A percentile compares a stretch with the other conserved stretches of the same genome.
Evolutionary conservation across 2,888 invertebrate genomes (phyloP).

Genomic region (Orchesellides sinensis): DNA sequence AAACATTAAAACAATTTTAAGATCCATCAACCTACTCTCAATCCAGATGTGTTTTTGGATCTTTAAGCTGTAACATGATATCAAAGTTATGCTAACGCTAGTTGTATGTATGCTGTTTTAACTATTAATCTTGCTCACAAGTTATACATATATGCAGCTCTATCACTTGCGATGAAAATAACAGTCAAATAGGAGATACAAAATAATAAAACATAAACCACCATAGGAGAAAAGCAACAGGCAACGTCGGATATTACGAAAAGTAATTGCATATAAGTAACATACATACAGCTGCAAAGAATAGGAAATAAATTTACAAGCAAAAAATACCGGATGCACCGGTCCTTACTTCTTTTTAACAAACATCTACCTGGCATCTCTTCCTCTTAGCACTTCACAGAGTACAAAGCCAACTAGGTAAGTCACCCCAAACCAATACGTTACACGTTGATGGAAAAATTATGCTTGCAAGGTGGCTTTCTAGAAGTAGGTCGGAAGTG

Average conservation of each 20-base stretch:
- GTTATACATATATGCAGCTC: too few relatives aligned
- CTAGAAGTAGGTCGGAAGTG: conserved; percentile 17
- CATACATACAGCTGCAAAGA: conserved; percentile 39
- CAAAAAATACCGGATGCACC: conserved; percentile 37
- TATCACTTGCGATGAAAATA: too few relatives aligned
- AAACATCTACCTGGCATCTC: not conserved
- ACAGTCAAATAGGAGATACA: too few relatives aligned
- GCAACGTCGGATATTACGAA: conserved; percentile 24
- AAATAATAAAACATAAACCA: conserved; percentile 35
- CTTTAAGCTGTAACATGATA: too few relatives aligned
- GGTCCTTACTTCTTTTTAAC: conserved; percentile 27
- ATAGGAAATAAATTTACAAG: conserved; percentile 36
- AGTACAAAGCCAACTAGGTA: too few relatives aligned
- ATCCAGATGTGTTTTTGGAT: too few relatives aligned
- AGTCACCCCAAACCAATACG: too few relatives aligned
- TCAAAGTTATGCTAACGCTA: too few relatives aligned
- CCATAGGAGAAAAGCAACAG: conserved; percentile 40
- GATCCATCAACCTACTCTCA: not conserved
- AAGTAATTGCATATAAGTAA: conserved; percentile 38
- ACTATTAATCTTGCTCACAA: too few relatives aligned
- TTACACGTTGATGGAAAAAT: not conserved
- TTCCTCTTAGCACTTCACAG: too few relatives aligned
- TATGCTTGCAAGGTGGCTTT: conserved; percentile 24
- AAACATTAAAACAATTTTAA: conserved; percentile 49
- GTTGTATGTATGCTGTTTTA: too few relatives aligned